Evolutionary conservation across 2,888 invertebrate genomes (phyloP).

Genomic region (Blomia tropicalis): DNA sequence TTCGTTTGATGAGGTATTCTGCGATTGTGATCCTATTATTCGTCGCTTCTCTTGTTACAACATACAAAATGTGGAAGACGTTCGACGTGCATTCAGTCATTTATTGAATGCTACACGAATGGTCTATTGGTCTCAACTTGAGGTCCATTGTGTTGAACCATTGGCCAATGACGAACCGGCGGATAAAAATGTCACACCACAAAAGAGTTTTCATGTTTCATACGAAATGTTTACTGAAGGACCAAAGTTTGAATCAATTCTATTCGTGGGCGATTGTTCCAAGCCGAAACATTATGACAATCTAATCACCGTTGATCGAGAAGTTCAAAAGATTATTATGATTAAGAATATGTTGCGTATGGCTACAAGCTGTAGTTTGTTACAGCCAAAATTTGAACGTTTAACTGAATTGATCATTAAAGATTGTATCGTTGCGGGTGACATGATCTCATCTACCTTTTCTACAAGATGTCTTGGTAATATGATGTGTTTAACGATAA

Average conservation of each 20-base stretch:
- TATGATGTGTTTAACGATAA: too few species aligned
- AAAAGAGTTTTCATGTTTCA: constrained; percentile 21
- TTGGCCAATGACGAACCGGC: constrained; percentile 3
- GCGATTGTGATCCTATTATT: constrained; percentile 14
- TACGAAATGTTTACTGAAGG: constrained; percentile 21
- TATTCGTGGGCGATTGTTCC: constrained; percentile 21
- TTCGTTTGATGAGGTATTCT: constrained; percentile 19
- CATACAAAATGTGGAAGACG: constrained; percentile 14
- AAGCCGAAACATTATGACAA: constrained; percentile 24
- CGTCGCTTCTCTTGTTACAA: constrained; percentile 17
- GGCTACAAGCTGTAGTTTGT: constrained; percentile 19
- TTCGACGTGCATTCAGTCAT: constrained; percentile 20
- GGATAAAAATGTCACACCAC: neutral
- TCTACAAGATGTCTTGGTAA: constrained; percentile 20
- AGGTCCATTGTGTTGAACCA: constrained; percentile 20
- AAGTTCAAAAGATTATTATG: constrained; percentile 15
- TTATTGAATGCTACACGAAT: constrained; percentile 15
- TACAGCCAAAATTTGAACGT: constrained; percentile 21
- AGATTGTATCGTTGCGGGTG: constrained; percentile 21
- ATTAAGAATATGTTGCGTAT: constrained; percentile 16
- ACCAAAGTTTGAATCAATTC: constrained; percentile 18
- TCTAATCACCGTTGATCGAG: constrained; percentile 20
- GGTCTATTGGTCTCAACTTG: constrained; percentile 16
- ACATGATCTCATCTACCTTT: constrained; percentile 22
- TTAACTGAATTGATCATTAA: constrained; percentile 10